A percentile compares a stretch with the other conserved stretches of the same genome.
phyloP scores from a whole-genome alignment of 2,113 vertebrate species.

The Dipodomys merriami region DNA sequence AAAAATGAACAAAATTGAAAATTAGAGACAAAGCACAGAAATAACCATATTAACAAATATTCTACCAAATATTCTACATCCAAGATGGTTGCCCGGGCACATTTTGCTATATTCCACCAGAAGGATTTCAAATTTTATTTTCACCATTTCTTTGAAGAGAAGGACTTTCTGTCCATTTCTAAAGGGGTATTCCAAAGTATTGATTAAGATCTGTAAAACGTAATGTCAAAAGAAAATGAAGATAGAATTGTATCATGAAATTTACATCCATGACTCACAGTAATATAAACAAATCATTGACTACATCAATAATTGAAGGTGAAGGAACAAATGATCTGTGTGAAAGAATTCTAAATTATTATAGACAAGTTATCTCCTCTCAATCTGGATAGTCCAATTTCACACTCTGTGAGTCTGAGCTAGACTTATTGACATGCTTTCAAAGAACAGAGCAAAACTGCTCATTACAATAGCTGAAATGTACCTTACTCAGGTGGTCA shows the following conservation, averaged over 20 bases:
- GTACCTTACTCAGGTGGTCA: background rate
- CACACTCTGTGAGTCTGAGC: no score
- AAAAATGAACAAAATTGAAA: background rate
- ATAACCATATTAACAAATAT: background rate
- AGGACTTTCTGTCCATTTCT: no score
- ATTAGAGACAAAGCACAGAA: background rate
- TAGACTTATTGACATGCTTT: background rate
- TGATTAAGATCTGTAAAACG: background rate
- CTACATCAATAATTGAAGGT: no score
- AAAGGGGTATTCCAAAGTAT: background rate
- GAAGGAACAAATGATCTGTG: no score
- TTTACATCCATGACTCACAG: background rate
- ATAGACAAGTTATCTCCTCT: background rate
- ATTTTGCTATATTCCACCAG: no score
- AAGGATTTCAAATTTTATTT: background rate
- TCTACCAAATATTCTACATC: background rate
- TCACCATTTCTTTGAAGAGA: background rate
- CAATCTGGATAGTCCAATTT: background rate
- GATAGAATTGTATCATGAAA: background rate
- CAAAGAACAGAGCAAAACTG: background rate
- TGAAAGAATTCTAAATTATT: no score
- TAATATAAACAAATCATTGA: no score
- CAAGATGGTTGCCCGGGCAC: background rate
- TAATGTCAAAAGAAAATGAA: background rate
- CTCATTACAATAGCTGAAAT: no score